Evolutionary conservation across 2,113 vertebrate genomes (phyloP), one percentile per base, ranked within the genome.

Genomic region (Forbesichthys papilliferus): DNA sequence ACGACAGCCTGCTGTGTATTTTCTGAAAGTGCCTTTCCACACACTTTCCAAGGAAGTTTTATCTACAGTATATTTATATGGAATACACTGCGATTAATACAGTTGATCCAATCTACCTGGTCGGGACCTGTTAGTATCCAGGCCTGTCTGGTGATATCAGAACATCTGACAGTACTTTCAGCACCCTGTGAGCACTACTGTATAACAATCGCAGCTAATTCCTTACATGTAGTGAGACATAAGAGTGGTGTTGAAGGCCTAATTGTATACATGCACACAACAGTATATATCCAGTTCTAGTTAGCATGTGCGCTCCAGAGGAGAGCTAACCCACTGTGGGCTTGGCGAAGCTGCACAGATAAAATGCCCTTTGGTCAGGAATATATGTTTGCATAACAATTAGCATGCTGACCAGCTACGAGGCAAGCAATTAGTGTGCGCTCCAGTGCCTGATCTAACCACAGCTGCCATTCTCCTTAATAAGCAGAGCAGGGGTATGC

Each of bases 391-490:
- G 74, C 81, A 84, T 84, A 84, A 14, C 33, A 36, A 14, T 46
- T 10, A 61, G 4, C 84, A 81, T 74, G 71, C 61, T 74, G 82
- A 71, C 75, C 72, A 73, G 82, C 78, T 66, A 82, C 12, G 53
- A 76, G 82, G 77, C 61, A 72, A 88, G 79, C 88, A 88, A 86
- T 88, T 88, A 87, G 74, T 18, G 63, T 64, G 72, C 69, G 75
- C 82, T 85, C 82, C 70, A 20, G 75, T 78, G 78, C 71, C 78
- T 82, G 75, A 65, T 87, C 82, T 70, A 80, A 87, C 82, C 82
- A 68, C 71, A 80, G 76, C 77, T 77, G 84, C 81, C 79, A 85
- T 65, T 61, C 75, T 55, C 75, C 66, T 79, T 81, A 86, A 88
- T 82, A 80, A 85, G 85, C 68, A 75, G 75, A 83, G 75, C 84